Evolutionary conservation across 2,113 vertebrate species (phyloP).

Genomic region (Cryptotis parvus): DNA sequence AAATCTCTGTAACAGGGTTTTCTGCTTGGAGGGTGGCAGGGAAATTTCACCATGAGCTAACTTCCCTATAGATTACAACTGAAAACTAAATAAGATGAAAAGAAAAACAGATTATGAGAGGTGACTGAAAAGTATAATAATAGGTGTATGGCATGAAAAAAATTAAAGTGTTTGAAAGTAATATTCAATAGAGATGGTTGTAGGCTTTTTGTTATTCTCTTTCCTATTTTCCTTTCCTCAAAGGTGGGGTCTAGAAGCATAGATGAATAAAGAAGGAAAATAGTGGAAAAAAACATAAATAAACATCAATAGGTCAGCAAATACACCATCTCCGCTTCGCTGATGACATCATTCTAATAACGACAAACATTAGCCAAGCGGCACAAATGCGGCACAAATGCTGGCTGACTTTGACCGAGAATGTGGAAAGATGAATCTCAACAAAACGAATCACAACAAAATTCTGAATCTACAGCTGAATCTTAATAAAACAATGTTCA

Average conservation of each 20-base stretch:
- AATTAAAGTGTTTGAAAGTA: not conserved
- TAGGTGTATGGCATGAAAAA: not conserved
- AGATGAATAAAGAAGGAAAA: not conserved
- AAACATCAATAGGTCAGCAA: not conserved
- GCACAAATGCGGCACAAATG: no score
- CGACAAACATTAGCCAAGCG: no score
- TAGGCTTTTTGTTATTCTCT: not conserved
- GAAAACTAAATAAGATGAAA: not conserved
- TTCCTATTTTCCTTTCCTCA: not conserved
- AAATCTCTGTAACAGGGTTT: not conserved
- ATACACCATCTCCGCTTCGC: no score
- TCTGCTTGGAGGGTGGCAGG: not conserved
- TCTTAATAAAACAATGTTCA: no score
- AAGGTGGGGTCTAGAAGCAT: fast-evolving
- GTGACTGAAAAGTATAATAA: not conserved
- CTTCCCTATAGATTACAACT: not conserved
- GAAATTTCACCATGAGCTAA: no score
- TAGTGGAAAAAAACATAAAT: not conserved
- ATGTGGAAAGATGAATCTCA: no score
- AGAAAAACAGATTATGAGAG: not conserved
- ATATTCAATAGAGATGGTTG: no score
- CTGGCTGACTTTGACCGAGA: no score
- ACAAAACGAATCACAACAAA: no score
- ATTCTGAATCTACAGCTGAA: no score
- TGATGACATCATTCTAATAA: no score